Conservation (phyloP, 1,140 invertebrate species). For the Caligus rogercresseyi region DNA sequence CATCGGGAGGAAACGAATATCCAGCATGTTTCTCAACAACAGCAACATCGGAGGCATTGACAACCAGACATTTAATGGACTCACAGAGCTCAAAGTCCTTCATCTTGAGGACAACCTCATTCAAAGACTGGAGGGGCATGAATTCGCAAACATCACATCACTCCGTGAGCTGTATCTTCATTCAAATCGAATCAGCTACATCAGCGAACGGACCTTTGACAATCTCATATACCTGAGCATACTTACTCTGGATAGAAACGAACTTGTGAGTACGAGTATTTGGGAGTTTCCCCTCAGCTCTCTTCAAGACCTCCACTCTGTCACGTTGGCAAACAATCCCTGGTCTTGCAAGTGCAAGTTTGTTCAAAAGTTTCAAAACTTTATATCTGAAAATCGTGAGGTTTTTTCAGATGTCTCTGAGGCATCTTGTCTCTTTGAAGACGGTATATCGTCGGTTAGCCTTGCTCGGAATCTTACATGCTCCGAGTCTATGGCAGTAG, state of each 20-base stretch:
- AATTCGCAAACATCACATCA: slow-evolving; percentile 52
- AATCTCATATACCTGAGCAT: slow-evolving; percentile 47
- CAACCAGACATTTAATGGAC: slow-evolving; percentile 72
- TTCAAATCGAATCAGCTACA: slow-evolving; percentile 45
- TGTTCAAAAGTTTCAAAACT: slow-evolving; percentile 47
- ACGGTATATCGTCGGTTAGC: slow-evolving; percentile 34
- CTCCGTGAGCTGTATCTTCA: slow-evolving; percentile 44
- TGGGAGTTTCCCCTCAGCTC: slow-evolving; percentile 50
- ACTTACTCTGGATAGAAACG: slow-evolving; percentile 56
- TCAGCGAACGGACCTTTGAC: slow-evolving; percentile 58
- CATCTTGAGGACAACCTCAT: slow-evolving; percentile 63
- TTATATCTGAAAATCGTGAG: slow-evolving; percentile 36
- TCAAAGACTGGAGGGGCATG: slow-evolving; percentile 53
- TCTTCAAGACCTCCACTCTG: slow-evolving; percentile 35
- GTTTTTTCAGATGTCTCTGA: slow-evolving; percentile 35
- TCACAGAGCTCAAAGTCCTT: slow-evolving; percentile 56
- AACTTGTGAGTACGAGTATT: slow-evolving; percentile 47
- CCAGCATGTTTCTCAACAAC: slow-evolving; percentile 60
- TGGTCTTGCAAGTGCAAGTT: slow-evolving; percentile 77
- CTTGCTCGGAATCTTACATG: slow-evolving; percentile 24
- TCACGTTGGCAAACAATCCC: slow-evolving; percentile 55
- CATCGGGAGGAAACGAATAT: slow-evolving; percentile 66
- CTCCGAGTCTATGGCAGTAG: slow-evolving; percentile 11
- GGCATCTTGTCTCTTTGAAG: slow-evolving; percentile 32
- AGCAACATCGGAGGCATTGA: slow-evolving; percentile 67